Evolutionary conservation across 2,888 invertebrate species (phyloP).

Genomic region (Copidosoma aretas): DNA sequence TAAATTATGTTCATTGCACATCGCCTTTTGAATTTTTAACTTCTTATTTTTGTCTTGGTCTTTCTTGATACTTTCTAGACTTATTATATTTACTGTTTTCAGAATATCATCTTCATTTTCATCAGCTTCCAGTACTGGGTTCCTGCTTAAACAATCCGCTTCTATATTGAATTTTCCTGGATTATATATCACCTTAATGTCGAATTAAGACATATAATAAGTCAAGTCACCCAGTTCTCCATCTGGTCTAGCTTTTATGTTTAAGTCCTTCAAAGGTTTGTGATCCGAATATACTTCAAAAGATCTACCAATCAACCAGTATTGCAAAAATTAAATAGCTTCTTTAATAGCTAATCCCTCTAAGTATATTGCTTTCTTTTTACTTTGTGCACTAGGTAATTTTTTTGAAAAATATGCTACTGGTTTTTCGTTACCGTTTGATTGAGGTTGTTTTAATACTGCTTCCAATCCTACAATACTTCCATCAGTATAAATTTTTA

Average conservation of each 20-base stretch:
- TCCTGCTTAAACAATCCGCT: conserved; percentile 12
- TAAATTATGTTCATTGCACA: too few relatives aligned
- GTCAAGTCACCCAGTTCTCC: conserved; percentile 29
- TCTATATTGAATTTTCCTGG: conserved; percentile 44
- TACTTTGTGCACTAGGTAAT: conserved; percentile 27
- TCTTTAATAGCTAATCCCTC: conserved; percentile 44
- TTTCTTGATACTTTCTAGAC: conserved; percentile 34
- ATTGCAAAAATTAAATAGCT: conserved; percentile 43
- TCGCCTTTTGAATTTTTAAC: conserved; percentile 26
- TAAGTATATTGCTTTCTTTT: conserved; percentile 29
- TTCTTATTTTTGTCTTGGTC: conserved; percentile 40
- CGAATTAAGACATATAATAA: not conserved
- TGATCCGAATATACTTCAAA: conserved; percentile 38
- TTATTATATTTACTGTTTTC: conserved; percentile 42
- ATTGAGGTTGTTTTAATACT: conserved; percentile 36
- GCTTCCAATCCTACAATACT: conserved; percentile 31
- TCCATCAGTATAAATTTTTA: conserved; percentile 38
- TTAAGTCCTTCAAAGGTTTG: conserved; percentile 36
- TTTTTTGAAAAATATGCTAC: conserved; percentile 37
- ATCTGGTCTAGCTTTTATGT: conserved; percentile 43
- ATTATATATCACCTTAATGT: conserved; percentile 40
- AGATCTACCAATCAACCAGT: conserved; percentile 14
- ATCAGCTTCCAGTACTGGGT: conserved; percentile 6
- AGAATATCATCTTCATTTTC: conserved; percentile 38
- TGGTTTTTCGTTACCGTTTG: conserved; percentile 36